These are phyloP conservation scores for Trichonephila clavipes DNA, from an alignment of 1,140 invertebrate genomes.

Conservation along the genomic window DNA sequence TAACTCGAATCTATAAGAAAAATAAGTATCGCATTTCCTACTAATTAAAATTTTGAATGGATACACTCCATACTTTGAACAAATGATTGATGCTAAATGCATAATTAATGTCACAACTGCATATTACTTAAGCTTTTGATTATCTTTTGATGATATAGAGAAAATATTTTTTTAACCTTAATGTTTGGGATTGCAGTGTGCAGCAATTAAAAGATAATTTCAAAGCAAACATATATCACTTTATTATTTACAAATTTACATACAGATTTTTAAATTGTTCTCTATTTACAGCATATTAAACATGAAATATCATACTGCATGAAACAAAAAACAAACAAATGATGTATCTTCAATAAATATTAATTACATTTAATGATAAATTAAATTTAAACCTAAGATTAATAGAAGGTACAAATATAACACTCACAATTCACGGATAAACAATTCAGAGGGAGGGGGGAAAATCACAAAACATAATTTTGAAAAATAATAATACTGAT, in stretches of 20 bases:
- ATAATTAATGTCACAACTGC: too few species aligned
- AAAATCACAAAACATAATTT: background rate
- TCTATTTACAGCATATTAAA: background rate
- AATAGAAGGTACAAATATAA: too few species aligned
- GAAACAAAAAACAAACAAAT: background rate
- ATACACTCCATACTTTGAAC: too few species aligned
- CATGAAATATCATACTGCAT: background rate
- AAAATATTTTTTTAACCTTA: too few species aligned
- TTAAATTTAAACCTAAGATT: background rate
- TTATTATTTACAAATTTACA: background rate
- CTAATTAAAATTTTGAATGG: too few species aligned
- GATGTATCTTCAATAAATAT: background rate
- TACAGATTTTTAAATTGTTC: background rate
- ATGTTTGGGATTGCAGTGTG: too few species aligned
- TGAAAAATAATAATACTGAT: background rate
- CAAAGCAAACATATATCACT: background rate
- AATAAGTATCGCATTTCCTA: too few species aligned
- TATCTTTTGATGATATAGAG: too few species aligned
- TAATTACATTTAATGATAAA: background rate
- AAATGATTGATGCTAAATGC: too few species aligned
- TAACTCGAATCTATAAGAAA: too few species aligned
- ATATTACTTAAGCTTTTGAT: too few species aligned
- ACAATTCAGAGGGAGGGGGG: background rate
- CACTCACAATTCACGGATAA: background rate
- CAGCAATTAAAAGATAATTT: background rate